phyloP scores from a whole-genome alignment of 2,888 invertebrate genomes.

The Rapana venosa region DNA sequence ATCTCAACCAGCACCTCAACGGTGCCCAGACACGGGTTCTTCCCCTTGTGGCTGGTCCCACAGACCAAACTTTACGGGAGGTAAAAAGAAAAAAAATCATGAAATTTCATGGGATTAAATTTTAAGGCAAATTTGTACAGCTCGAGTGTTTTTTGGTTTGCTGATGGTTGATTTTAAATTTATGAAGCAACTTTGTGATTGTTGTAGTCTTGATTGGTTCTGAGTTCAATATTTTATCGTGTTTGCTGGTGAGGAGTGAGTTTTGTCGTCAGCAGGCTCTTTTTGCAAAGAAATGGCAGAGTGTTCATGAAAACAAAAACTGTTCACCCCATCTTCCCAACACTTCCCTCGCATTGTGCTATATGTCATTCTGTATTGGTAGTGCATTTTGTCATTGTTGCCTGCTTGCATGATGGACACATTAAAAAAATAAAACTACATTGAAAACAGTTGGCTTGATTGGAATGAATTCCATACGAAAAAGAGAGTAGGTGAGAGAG shows the following conservation, averaged over 20 bases:
- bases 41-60: too few species aligned
- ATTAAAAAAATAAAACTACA: neutral
- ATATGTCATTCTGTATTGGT: neutral
- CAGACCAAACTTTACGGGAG: too few species aligned
- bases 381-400: slow-evolving; percentile 8
- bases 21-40: neutral
- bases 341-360: neutral
- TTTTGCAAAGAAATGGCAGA: slow-evolving; percentile 21
- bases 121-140: too few species aligned
- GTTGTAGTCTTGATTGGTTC: too few species aligned
- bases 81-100: too few species aligned
- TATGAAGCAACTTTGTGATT: too few species aligned
- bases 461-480: neutral
- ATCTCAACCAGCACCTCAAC: neutral
- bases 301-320: neutral
- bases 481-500: neutral
- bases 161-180: too few species aligned
- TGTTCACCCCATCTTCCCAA: neutral
- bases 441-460: neutral
- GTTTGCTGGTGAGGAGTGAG: too few species aligned
- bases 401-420: slow-evolving; percentile 30
- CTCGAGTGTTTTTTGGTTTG: too few species aligned
- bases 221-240: too few species aligned
- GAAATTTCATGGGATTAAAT: too few species aligned
- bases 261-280: too few species aligned